Base-by-base conservation (phyloP, 2,888 invertebrate genomes). In the Ametastegia equiseti region DNA sequence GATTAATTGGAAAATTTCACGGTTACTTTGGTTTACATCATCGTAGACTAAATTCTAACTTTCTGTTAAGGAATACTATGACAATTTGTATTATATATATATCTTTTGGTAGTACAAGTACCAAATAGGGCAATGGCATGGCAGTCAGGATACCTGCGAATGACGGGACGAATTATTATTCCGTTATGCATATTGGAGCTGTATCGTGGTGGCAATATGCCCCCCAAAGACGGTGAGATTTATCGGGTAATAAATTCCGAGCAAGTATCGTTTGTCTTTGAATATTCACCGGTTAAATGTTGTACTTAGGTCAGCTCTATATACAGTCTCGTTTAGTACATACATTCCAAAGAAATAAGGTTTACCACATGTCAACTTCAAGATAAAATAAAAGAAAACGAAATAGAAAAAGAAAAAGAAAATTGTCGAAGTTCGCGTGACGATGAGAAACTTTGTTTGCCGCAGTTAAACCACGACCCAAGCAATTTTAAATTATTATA, bases 141-240 rank as follows among this genome's bases (percentile, higher is more conserved):
- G 13, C 27, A 19, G 30, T 60, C 30, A 2, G 19, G 13, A 15
- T 19, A 5, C 15, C 75, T 75, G 75, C 75, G 54, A 54, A 54
- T 75, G 75, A 75, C 54, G 54, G 54, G 50, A 54, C 33, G 54
- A 75, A 54, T 75, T 75, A 75, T 75, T 54, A 75, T 54, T 54
- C 75, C 7, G 54, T 15, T 75, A 75, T 50, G 75, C 75, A 75
- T 75, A 75, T 75, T 33, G 75, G 54, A 11, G 19, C 54, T 75
- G 50, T 54, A 75, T 54, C 60, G 60, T 60, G 54, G 33, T 45
- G 47, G 69, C 23, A 69, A 42, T 73, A 50, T 23, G 73, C 47
- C 33, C 47, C 33, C 19, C n/a, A 33, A 36, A 54, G 50, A 50
- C 50, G 54, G 54, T 36, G 45, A 54, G 50, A 75, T 75, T 75